Conservation (phyloP, 1,140 invertebrate species). For the Lerema accius region DNA sequence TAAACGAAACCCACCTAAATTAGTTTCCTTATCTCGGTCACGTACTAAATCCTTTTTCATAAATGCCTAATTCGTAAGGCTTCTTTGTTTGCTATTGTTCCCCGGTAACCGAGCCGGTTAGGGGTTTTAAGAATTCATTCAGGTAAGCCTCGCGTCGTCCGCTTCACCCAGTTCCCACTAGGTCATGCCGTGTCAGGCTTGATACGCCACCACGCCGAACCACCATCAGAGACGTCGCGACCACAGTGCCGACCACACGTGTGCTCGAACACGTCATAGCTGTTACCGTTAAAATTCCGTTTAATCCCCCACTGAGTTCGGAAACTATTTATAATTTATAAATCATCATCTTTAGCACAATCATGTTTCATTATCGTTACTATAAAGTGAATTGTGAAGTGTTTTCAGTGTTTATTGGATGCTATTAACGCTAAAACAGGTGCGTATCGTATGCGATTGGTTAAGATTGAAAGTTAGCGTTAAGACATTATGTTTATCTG, state of each 20-base stretch:
- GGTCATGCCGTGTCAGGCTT: constrained; percentile 36
- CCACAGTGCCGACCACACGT: constrained; percentile 26
- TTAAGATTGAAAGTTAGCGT: constrained; percentile 28
- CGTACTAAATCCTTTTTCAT: constrained; percentile 12
- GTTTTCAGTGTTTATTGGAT: constrained; percentile 23
- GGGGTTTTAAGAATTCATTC: constrained; percentile 38
- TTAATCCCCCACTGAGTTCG: constrained; percentile 16
- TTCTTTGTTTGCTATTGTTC: constrained; percentile 8
- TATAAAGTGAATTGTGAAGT: constrained; percentile 17
- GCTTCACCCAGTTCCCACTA: constrained; percentile 41
- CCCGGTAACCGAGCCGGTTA: constrained; percentile 10
- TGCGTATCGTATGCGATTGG: constrained; percentile 23
- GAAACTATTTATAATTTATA: constrained; percentile 21
- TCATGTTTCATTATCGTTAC: constrained; percentile 2
- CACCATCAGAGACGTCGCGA: constrained; percentile 24
- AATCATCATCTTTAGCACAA: constrained; percentile 6
- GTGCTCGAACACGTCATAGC: background rate
- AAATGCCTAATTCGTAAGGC: background rate
- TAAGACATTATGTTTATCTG: constrained; percentile 26
- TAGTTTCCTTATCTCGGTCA: constrained; percentile 5
- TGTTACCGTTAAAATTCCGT: constrained; percentile 6
- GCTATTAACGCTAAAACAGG: constrained; percentile 23
- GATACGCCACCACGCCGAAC: constrained; percentile 8
- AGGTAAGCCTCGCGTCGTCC: constrained; percentile 25
- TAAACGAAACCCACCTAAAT: background rate